phyloP scores from a whole-genome alignment of 2,888 invertebrate species.

The Hedychridium roseum region DNA sequence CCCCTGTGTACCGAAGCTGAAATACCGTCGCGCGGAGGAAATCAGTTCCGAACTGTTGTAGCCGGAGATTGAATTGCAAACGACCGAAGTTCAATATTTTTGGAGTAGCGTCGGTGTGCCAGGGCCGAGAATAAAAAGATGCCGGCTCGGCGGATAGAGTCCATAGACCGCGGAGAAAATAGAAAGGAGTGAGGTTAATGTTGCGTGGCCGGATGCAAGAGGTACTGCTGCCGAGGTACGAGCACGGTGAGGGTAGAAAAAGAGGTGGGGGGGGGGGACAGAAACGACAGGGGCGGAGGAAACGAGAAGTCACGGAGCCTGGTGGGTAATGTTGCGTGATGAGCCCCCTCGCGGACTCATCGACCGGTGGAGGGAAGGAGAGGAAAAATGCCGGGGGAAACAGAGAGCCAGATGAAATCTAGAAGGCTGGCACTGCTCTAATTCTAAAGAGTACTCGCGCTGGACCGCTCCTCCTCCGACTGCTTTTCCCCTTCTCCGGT shows the following conservation, averaged over 20 bases:
- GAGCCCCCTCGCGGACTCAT: constrained; percentile 61
- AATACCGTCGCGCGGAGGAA: too few relatives aligned
- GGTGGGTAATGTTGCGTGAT: constrained; percentile 62
- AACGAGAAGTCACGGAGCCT: constrained; percentile 34
- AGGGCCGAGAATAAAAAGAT: constrained; percentile 22
- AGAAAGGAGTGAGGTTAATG: constrained; percentile 55
- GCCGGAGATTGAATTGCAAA: too few relatives aligned
- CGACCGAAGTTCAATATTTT: too few relatives aligned
- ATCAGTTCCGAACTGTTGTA: too few relatives aligned
- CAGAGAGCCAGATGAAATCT: constrained; percentile 18
- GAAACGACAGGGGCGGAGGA: constrained; percentile 15
- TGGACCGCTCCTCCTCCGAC: constrained; percentile 30
- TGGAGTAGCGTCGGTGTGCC: not conserved
- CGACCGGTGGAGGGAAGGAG: constrained; percentile 32
- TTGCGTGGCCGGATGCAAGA: constrained; percentile 53
- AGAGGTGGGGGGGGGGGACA: constrained; percentile 20
- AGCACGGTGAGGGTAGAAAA: too few relatives aligned
- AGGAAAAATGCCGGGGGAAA: constrained; percentile 13
- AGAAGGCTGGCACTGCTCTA: constrained; percentile 45
- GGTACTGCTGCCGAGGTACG: constrained; percentile 28
- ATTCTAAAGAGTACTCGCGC: constrained; percentile 54
- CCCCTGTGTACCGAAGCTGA: too few relatives aligned
- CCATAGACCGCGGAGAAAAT: constrained; percentile 42
- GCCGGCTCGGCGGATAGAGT: constrained; percentile 23
- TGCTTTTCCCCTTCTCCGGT: constrained; percentile 16